Evolutionary conservation across 2,797 vertebrate genomes (phyloP).

Genomic region (Cossypha niveicapilla): DNA sequence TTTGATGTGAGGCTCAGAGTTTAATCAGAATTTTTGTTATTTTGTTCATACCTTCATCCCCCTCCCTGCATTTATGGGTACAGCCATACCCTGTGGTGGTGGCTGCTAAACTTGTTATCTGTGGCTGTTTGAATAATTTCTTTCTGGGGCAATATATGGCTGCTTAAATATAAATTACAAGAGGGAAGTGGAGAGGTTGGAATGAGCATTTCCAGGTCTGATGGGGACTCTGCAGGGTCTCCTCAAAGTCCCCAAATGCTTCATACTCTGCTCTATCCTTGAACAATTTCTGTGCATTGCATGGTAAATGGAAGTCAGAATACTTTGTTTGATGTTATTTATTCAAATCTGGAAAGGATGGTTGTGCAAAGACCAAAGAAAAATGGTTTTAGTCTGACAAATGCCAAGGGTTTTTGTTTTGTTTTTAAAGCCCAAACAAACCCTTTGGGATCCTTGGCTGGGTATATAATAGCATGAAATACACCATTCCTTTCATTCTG

Average conservation of each 20-base stretch:
- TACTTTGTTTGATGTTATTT: conserved; percentile 58
- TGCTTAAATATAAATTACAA: background rate
- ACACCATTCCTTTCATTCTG: conserved; percentile 51
- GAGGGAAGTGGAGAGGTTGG: background rate
- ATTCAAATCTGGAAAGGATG: conserved; percentile 36
- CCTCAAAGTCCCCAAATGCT: background rate
- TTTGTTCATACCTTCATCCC: background rate
- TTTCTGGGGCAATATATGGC: background rate
- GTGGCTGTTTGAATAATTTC: background rate
- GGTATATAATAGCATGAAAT: conserved; percentile 51
- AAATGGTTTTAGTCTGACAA: conserved; percentile 59
- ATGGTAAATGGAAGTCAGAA: background rate
- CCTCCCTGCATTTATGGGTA: background rate
- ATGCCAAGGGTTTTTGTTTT: conserved; percentile 58
- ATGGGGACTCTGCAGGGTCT: background rate
- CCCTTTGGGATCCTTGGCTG: conserved; percentile 52
- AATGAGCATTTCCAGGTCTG: background rate
- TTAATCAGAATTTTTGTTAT: background rate
- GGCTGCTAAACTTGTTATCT: background rate
- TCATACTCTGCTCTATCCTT: background rate
- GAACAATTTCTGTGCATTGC: background rate
- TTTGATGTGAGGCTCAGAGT: background rate
- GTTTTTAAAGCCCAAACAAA: conserved; percentile 55
- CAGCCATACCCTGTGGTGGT: background rate
- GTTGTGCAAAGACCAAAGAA: conserved; percentile 46